Evolutionary conservation across 1,140 invertebrate genomes (phyloP).

Genomic region (Bombyx mandarina): DNA sequence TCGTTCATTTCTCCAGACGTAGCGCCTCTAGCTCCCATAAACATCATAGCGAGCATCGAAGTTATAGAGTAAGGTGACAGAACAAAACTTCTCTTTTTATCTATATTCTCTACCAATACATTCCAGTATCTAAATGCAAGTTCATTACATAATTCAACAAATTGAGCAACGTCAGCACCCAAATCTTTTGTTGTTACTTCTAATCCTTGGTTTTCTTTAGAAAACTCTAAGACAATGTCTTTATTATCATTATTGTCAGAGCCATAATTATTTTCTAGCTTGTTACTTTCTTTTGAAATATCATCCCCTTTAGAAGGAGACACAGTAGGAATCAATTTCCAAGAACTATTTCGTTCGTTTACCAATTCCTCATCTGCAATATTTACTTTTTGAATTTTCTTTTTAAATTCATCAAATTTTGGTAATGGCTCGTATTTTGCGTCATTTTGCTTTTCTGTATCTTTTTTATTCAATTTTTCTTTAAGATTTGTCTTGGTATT

Average conservation of each 20-base stretch:
- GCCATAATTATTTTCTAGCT: conserved; percentile 32
- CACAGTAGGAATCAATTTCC: conserved; percentile 63
- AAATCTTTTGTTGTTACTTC: conserved; percentile 80
- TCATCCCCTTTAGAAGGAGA: conserved; percentile 46
- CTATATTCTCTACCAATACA: conserved; percentile 78
- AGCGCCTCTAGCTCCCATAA: conserved; percentile 87
- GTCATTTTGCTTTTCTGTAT: conserved; percentile 17
- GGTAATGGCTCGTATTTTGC: conserved; percentile 22
- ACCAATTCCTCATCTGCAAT: conserved; percentile 55
- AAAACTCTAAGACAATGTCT: conserved; percentile 65
- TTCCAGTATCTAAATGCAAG: conserved; percentile 86
- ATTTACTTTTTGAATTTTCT: conserved; percentile 65
- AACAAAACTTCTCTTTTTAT: conserved; percentile 81
- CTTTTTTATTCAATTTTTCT: conserved; percentile 3
- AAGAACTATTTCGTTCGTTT: conserved; percentile 53
- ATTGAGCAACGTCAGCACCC: conserved; percentile 78
- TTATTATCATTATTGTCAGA: conserved; percentile 36
- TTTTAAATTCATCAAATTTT: conserved; percentile 60
- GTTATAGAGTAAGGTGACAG: conserved; percentile 88
- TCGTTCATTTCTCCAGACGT: conserved; percentile 93
- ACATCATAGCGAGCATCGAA: conserved; percentile 89
- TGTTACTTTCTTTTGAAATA: conserved; percentile 42
- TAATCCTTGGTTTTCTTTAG: conserved; percentile 77
- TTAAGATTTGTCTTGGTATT: neutral
- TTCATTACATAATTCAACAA: conserved; percentile 85